Conservation (phyloP, 2,888 invertebrate species). For the Dorcus hopei region DNA sequence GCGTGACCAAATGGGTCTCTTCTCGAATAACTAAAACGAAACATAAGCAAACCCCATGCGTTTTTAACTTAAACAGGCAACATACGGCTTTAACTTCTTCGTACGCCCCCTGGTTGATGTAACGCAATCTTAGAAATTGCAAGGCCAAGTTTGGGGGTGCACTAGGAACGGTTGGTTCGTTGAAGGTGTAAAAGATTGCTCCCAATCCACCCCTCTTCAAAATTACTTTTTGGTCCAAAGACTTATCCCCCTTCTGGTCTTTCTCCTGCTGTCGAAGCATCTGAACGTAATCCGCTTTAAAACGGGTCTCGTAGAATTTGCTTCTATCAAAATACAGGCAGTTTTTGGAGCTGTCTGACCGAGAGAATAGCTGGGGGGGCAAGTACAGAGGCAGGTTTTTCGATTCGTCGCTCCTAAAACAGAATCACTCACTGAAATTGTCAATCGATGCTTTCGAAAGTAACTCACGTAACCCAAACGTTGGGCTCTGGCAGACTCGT, state of each 20-base stretch:
- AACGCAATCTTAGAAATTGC: conserved; percentile 41
- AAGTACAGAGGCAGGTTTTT: conserved; percentile 60
- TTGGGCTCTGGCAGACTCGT: conserved; percentile 46
- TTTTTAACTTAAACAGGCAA: neutral
- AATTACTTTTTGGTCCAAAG: conserved; percentile 41
- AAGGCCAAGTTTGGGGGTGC: conserved; percentile 58
- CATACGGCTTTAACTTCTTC: conserved; percentile 32
- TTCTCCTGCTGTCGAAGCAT: conserved; percentile 25
- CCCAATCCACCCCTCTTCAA: conserved; percentile 28
- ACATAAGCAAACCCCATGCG: neutral
- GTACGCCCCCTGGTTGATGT: conserved; percentile 20
- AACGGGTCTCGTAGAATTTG: conserved; percentile 28
- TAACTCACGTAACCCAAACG: conserved; percentile 57
- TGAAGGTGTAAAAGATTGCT: conserved; percentile 21
- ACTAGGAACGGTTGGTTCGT: conserved; percentile 56
- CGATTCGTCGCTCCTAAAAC: conserved; percentile 23
- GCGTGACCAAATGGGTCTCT: conserved; percentile 87
- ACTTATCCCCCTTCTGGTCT: conserved; percentile 17
- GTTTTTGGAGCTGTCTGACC: conserved; percentile 60
- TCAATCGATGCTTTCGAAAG: neutral
- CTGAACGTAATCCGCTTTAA: conserved; percentile 27
- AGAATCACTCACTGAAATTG: neutral
- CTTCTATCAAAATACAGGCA: conserved; percentile 33
- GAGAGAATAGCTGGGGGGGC: conserved; percentile 75
- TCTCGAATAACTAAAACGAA: conserved; percentile 67